These are phyloP conservation scores for Chascanopsetta lugubris DNA, from an alignment of 2,113 vertebrate species.

Conservation along the genomic window DNA sequence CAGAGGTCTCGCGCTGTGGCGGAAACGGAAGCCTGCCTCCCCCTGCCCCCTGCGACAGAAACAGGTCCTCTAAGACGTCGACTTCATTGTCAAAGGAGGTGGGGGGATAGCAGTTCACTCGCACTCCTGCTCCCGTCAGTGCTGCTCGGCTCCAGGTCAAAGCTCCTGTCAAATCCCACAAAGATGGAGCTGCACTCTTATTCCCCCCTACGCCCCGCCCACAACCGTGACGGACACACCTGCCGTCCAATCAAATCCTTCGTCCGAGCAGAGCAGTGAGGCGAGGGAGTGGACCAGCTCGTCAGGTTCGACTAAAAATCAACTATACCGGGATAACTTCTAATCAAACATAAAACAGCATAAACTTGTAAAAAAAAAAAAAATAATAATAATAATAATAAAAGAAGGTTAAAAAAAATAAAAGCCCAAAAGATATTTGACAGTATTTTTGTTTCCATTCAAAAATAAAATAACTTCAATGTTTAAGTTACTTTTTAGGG, in stretches of 20 bases:
- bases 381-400: too few species aligned
- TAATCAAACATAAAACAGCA: too few species aligned
- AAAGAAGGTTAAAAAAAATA: too few species aligned
- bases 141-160: constrained; percentile 75
- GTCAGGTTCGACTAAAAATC: neutral
- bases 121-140: constrained; percentile 45
- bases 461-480: too few species aligned
- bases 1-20: neutral
- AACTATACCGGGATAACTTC: too few species aligned
- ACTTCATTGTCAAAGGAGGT: constrained; percentile 49
- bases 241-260: constrained; percentile 65
- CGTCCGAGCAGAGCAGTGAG: too few species aligned
- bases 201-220: constrained; percentile 66
- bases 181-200: constrained; percentile 79
- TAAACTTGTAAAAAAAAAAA: too few species aligned
- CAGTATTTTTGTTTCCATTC: too few species aligned
- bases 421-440: too few species aligned
- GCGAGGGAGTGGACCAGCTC: constrained; percentile 1
- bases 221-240: constrained; percentile 52
- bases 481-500: too few species aligned
- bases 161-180: constrained; percentile 80
- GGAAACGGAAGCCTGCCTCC: neutral
- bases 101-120: neutral
- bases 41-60: constrained; percentile 28
- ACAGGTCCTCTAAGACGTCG: constrained; percentile 23